Evolutionary conservation across 2,888 invertebrate species (phyloP), one percentile per base, ranked within the genome.

Genomic region (Caradrina clavipalpis): DNA sequence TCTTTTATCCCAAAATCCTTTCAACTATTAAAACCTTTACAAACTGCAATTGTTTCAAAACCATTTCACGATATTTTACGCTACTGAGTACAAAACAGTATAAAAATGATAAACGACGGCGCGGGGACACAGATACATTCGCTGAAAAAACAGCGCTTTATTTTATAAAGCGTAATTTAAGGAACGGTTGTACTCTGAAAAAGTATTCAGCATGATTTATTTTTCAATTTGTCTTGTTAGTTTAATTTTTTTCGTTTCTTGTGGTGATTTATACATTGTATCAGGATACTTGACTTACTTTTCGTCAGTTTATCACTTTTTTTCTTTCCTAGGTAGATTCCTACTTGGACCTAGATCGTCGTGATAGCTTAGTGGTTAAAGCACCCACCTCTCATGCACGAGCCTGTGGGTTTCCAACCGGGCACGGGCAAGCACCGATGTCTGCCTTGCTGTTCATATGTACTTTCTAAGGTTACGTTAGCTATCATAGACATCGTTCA

Each of bases 21-120:
- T 54, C 13, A 58, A 68, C 68, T 64, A 55, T 58, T 55, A 59
- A 76, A 21, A 54, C 47, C 42, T 35, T 51, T 56, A 58, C 58
- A 59, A 57, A 66, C 59, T 42, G 56, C 49, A 66, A 66, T 78
- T 69, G 51, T 79, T 77, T 69, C 35, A 81, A 61, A 78, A 66
- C 55, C 66, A 69, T 73, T 60, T 64, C 49, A 39, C 57, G 31
- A 73, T 78, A 81, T 78, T 81, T 78, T 35, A 69, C 78, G 66
- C 61, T 73, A 66, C 78, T 78, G 78, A 69, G 66, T 73, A 73
- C 55, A 58, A 69, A 73, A 79, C 69, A 67, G 69, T 57, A 79
- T 73, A 78, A 79, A 81, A 81, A 78, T 81, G 82, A 79, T 81
- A 78, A 78, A 79, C 73, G 79, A 57, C 22, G 57, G n/a, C 51